Base-by-base conservation (phyloP, 2,113 vertebrate species). In the Cygnus buccinator region DNA sequence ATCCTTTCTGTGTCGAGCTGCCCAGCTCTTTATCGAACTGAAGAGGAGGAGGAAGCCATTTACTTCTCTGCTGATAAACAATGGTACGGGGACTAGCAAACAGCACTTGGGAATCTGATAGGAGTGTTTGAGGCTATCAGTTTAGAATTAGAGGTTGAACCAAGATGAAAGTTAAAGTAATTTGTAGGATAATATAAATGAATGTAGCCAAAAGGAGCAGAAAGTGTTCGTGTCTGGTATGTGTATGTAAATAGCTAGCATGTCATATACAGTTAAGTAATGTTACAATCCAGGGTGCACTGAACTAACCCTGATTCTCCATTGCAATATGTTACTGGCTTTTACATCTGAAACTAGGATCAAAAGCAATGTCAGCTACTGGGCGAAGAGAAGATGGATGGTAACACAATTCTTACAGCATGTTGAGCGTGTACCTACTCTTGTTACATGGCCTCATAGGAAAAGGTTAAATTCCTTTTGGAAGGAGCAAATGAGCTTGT, bases 1-100 rank as follows among this genome's bases (percentile, higher is more conserved):
- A 99, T 99, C 96, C 98, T 99, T 54, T 99, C 99, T 37, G 99
- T 99, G 98, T 99, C 99, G 22, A 98, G 99, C 93, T 99, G 98
- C 70, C 98, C 99, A 77, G 98, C 99, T 87, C 98, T 98, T 62
- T 99, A 99, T 97, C 98, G 98, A 95, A 98, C 98, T 29, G 99
- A 99, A 93, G 98, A 98, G 35, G 99, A 99, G 52, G 99, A 99
- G 89, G 99, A 99, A 89, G 98, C 99, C 84, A 98, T 99, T 97
- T 98, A 98, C 98, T 99, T 99, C 98, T 98, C 98, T 94, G 98
- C 98, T 82, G 99, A 99, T 85, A 99, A 98, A 96, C 99, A 99
- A 98, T 99, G 99, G 99, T 99, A 99, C 57, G 95, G 94, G 91
- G 72, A 44, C 11, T 41, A 90, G 52, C 77, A 78, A 43, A 43